Evolutionary conservation across 2,113 vertebrate genomes (phyloP).

Genomic region (Pygathrix nemaeus): DNA sequence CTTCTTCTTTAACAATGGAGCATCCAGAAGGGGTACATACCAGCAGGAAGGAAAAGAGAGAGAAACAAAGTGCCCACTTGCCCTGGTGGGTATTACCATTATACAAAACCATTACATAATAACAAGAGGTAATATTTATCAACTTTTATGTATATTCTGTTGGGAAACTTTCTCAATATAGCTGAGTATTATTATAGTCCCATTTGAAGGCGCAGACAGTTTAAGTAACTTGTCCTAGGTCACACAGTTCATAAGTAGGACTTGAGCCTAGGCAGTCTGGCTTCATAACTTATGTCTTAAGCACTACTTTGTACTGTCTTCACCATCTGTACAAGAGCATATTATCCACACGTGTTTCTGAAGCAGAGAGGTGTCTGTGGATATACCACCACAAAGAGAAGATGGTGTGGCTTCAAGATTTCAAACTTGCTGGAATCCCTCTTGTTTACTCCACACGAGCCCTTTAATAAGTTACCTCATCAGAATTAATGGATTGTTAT

Average conservation of each 20-base stretch:
- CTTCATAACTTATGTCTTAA: not conserved
- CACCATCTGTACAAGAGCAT: not conserved
- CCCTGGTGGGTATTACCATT: not conserved
- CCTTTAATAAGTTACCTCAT: constrained; percentile 61
- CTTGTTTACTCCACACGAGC: constrained; percentile 48
- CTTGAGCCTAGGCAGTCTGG: not conserved
- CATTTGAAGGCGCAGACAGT: constrained; percentile 20
- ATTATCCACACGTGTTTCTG: not conserved
- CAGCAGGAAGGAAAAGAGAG: not conserved
- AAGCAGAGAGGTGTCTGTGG: not conserved
- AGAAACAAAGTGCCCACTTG: not conserved
- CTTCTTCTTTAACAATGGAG: not conserved
- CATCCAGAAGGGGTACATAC: not conserved
- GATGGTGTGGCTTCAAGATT: constrained; percentile 9
- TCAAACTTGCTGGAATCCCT: constrained; percentile 26
- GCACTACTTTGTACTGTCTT: not conserved
- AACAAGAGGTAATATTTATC: not conserved
- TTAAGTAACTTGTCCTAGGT: not conserved
- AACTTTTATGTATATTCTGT: no score
- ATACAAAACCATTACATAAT: not conserved
- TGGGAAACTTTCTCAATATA: not conserved
- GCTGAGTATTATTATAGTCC: not conserved
- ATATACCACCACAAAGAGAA: not conserved
- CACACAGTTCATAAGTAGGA: not conserved
- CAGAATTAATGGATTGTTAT: constrained; percentile 64